phyloP scores from a whole-genome alignment of 2,797 vertebrate genomes.

The Buceros bicornis region DNA sequence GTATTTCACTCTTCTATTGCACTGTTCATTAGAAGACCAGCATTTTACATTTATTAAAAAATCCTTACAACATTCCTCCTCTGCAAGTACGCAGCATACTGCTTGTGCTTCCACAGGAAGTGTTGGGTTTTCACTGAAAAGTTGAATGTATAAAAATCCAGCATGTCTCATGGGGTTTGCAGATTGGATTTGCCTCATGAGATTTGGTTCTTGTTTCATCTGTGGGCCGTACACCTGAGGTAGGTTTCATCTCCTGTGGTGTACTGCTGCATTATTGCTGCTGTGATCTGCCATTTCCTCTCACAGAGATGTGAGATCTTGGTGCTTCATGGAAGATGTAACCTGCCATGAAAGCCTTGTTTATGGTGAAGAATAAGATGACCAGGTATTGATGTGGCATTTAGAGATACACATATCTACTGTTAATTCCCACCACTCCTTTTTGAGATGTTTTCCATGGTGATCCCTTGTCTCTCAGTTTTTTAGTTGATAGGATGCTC shows the following conservation, averaged over 20 bases:
- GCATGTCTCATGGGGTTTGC: not conserved
- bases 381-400: not conserved
- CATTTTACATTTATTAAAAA: not conserved
- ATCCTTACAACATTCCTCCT: not conserved
- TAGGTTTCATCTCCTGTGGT: not conserved
- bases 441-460: not conserved
- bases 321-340: not conserved
- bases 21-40: not conserved
- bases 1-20: not conserved
- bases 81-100: not conserved
- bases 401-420: not conserved
- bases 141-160: not conserved
- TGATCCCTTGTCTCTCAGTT: not conserved
- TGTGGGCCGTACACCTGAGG: not conserved
- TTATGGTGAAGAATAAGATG: not conserved
- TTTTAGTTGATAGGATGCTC: not conserved
- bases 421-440: not conserved
- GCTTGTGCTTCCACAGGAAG: not conserved
- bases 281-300: not conserved
- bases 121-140: not conserved
- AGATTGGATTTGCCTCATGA: not conserved
- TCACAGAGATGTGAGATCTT: not conserved
- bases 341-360: not conserved
- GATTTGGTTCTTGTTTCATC: not conserved
- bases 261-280: not conserved